Base-by-base conservation (phyloP, 2,797 vertebrate genomes). In the Enteromius trimaculatus region DNA sequence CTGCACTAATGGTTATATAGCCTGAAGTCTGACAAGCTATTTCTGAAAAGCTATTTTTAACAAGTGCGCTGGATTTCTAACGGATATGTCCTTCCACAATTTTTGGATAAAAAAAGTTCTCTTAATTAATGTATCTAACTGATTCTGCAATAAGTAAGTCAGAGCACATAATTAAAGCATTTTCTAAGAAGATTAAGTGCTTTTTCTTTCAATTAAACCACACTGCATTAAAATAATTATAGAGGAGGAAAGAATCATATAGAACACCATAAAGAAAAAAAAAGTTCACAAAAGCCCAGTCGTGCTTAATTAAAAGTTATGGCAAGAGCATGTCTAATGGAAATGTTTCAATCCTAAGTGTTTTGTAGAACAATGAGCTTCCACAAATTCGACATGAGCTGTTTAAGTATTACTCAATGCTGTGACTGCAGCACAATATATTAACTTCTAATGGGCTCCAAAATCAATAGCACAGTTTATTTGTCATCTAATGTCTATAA, bases 391-490 rank as follows among this genome's bases (percentile, higher is more conserved):
- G 58, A 53, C 64, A 68, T 47, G 72, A 77, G 26, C 34, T n/a
- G 72, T 82, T 82, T 68, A 82, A 68, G 58, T 39, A 21, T 37
- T 72, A 31, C 55, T 72, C 19, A n/a, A 29, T 51, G 70, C n/a
- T 74, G 31, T 53, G 42, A 53, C 29, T 64, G 60, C 49, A 68
- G 34, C 37, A 69, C 17, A 69, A 53, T 76, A 68, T 66, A 65
- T 23, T 58, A 82, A 76, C 60, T 74, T 75, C 34, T 65, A 82
- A 76, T 76, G 60, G 47, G 62, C 23, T 55, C 23, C 21, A 82
- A 58, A 82, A 82, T 82, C 72, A 77, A 69, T 77, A 77, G 17
- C 34, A 68, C 62, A 47, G 26, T 76, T 77, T 77, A 82, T 77
- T 77, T 78, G 34, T 60, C 65, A n/a, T 55, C 66, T 60, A 83